Evolutionary conservation across 2,797 vertebrate genomes (phyloP).

Genomic region (Periparus ater): DNA sequence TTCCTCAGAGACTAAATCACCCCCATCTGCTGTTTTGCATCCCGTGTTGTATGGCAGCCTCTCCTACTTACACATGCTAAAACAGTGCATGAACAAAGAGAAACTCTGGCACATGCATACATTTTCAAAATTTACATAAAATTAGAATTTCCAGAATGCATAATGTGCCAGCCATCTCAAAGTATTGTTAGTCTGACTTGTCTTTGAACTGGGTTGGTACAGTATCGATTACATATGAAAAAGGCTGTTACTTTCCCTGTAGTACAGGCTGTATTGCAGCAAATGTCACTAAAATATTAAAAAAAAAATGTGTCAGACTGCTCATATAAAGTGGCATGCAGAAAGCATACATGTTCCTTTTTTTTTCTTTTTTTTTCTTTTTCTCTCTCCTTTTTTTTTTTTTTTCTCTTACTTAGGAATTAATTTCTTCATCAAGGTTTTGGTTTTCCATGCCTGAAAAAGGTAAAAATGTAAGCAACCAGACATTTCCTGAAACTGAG

Average conservation of each 20-base stretch:
- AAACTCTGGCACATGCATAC: conserved; percentile 68
- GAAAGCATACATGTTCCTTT: neutral
- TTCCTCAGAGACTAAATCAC: conserved; percentile 68
- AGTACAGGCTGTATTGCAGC: conserved; percentile 4
- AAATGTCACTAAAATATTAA: conserved; percentile 26
- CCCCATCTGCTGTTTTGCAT: conserved; percentile 71
- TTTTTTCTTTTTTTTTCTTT: neutral
- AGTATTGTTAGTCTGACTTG: conserved; percentile 62
- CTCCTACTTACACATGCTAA: conserved; percentile 73
- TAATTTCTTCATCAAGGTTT: neutral
- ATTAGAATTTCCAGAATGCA: conserved; percentile 73
- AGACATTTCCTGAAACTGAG: neutral
- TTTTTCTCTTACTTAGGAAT: neutral
- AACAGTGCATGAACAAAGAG: conserved; percentile 72
- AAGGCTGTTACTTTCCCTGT: conserved; percentile 20
- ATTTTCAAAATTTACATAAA: conserved; percentile 74
- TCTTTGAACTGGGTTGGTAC: conserved; percentile 30
- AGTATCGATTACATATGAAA: conserved; percentile 33
- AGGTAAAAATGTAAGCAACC: neutral
- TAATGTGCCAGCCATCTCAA: conserved; percentile 64
- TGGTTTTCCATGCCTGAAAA: neutral
- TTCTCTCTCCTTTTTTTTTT: neutral
- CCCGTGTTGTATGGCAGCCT: conserved; percentile 66
- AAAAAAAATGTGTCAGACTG: neutral
- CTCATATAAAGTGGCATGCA: neutral